Evolutionary conservation across 2,797 vertebrate genomes (phyloP), one percentile per base, ranked within the genome.

Genomic region (Manis pentadactyla): DNA sequence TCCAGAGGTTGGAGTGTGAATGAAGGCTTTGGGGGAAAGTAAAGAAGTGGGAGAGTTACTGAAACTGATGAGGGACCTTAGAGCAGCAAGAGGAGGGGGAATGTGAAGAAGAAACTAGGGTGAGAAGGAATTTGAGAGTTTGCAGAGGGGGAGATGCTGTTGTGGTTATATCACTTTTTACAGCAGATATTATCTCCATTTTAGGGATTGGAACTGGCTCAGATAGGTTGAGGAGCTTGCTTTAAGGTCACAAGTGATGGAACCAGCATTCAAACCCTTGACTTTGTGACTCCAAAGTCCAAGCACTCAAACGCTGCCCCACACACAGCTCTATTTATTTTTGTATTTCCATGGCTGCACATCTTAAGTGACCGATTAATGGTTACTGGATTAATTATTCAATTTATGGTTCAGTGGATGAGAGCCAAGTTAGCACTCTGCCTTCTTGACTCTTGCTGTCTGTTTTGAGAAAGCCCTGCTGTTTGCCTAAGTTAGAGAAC

Each of bases 391-490:
- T 73, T 94, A 89, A 59, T 90, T 66, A 90, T 64, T 90, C 25
- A 87, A 25, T 90, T 73, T 92, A 83, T 55, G 55, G n/a, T 81
- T 84, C 37, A 42, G 1, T 81, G 14, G 42, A 37, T 95, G 31
- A 95, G 17, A 68, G n/a, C 63, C 4, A 63, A 75, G 46, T 68
- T 93, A 61, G n/a, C 46, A 75, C 49, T 92, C 17, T 95, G 64
- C 39, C 31, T 96, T 87, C 66, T 79, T 94, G 57, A 90, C 77
- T 87, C 31, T 95, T 68, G 55, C 31, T 95, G 82, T 64, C 59
- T 86, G 2, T 75, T 96, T 61, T 68, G 79, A 87, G 82, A 61
- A 75, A 39, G n/a, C 9, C 31, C 42, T 23, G 19, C 3, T 13
- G 61, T 92, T 77, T 87, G 37, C 51, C 66, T 53, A 34, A 61